Conservation (phyloP, 1,140 invertebrate species). For the Rhyacophila brunnea region DNA sequence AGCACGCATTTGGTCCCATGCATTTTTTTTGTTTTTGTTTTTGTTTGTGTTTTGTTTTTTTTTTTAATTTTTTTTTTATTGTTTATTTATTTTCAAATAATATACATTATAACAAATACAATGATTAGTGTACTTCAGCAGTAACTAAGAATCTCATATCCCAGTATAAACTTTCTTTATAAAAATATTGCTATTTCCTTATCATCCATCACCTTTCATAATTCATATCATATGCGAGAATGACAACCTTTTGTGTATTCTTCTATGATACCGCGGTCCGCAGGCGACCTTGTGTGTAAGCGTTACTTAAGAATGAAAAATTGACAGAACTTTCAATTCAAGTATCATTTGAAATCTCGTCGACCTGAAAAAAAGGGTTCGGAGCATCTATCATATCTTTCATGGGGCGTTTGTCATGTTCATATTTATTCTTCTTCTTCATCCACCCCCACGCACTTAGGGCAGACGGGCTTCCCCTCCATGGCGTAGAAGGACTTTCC, state of each 20-base stretch:
- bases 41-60: constrained; percentile 46
- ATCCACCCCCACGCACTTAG: constrained; percentile 84
- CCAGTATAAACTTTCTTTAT: constrained; percentile 38
- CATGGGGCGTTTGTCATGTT: constrained; percentile 18
- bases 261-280: no score
- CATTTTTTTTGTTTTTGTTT: constrained; percentile 39
- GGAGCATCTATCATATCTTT: constrained; percentile 39
- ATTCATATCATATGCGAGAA: constrained; percentile 7
- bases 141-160: constrained; percentile 27
- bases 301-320: constrained; percentile 1
- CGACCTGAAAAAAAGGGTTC: constrained; percentile 49
- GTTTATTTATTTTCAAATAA: constrained; percentile 52
- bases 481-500: constrained; percentile 95
- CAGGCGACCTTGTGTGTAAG: constrained; percentile 36
- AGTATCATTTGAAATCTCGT: background rate
- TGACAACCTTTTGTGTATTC: background rate
- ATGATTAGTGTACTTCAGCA: constrained; percentile 36
- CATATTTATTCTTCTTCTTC: constrained; percentile 72
- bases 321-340: no score
- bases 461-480: constrained; percentile 89
- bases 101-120: constrained; percentile 54
- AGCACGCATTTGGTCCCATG: constrained; percentile 17
- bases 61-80: constrained; percentile 47
- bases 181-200: constrained; percentile 34
- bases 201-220: constrained; percentile 29